Conservation (phyloP, 2,888 invertebrate species). For the Nysson spinosus region DNA sequence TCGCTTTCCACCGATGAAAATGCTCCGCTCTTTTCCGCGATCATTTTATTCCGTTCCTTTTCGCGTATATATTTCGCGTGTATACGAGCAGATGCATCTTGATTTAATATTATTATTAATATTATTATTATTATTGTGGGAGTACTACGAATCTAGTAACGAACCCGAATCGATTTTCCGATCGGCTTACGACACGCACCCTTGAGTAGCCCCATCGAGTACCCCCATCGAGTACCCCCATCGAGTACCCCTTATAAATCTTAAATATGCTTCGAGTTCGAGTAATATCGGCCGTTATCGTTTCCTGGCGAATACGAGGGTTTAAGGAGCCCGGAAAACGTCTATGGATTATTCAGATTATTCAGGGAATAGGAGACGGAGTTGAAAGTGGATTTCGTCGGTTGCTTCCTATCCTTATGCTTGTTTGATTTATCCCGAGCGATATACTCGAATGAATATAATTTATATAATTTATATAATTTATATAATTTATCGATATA, state of each 20-base stretch:
- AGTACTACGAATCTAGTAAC: too few relatives aligned
- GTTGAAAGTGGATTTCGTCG: too few relatives aligned
- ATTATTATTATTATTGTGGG: too few relatives aligned
- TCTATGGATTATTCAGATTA: too few relatives aligned
- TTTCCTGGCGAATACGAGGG: not conserved
- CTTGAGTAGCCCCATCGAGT: not conserved
- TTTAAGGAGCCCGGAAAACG: not conserved
- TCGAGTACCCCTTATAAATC: not conserved
- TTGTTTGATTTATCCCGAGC: too few relatives aligned
- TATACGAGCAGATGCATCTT: slow-evolving; percentile 45
- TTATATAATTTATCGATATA: too few relatives aligned
- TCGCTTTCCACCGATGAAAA: slow-evolving; percentile 35
- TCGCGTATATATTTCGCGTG: slow-evolving; percentile 20
- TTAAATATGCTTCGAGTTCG: not conserved
- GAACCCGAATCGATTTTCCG: slow-evolving; percentile 26
- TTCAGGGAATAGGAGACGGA: too few relatives aligned
- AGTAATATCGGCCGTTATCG: not conserved
- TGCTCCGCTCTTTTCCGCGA: slow-evolving; percentile 16
- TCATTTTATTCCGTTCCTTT: not conserved
- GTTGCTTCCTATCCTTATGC: too few relatives aligned
- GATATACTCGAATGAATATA: too few relatives aligned
- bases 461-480: too few relatives aligned
- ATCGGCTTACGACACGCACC: slow-evolving; percentile 25
- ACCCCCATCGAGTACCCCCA: too few relatives aligned
- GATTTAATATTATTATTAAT: too few relatives aligned